A percentile compares a stretch with the other conserved stretches of the same genome.
Evolutionary conservation across 2,113 vertebrate genomes (phyloP).

Genomic region (Brachirus orientalis): DNA sequence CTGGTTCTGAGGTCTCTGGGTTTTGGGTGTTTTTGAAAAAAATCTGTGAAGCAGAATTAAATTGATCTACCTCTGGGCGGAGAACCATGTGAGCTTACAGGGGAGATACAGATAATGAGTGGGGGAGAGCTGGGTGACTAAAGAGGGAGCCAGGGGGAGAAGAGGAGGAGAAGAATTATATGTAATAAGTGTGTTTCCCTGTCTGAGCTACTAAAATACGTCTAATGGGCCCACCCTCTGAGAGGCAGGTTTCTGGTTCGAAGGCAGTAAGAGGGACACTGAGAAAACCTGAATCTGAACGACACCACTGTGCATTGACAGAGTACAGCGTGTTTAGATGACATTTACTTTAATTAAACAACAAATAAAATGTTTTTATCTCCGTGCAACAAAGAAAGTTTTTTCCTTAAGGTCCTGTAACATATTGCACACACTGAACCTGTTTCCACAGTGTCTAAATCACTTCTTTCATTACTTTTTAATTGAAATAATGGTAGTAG

Average conservation of each 20-base stretch:
- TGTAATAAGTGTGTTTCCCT: slow-evolving; percentile 73
- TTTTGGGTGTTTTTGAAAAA: slow-evolving; percentile 83
- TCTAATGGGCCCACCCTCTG: slow-evolving; percentile 74
- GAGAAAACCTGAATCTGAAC: slow-evolving; percentile 29
- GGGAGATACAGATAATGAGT: slow-evolving; percentile 40
- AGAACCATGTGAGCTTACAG: slow-evolving; percentile 55
- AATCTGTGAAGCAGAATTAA: slow-evolving; percentile 87
- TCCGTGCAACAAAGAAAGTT: too few species aligned
- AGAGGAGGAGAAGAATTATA: slow-evolving; percentile 67
- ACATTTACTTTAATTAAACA: neutral
- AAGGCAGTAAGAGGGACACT: slow-evolving; percentile 33
- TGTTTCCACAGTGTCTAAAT: neutral
- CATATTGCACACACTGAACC: neutral
- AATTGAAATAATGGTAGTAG: slow-evolving; percentile 12
- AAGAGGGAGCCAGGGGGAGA: slow-evolving; percentile 24
- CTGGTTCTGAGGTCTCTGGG: slow-evolving; percentile 78
- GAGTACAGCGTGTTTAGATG: slow-evolving; percentile 11
- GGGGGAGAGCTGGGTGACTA: slow-evolving; percentile 19
- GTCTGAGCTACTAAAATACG: slow-evolving; percentile 77
- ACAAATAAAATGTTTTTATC: neutral
- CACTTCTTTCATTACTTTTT: slow-evolving; percentile 5
- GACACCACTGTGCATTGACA: too few species aligned
- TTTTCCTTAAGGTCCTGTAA: too few species aligned
- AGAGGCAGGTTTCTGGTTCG: slow-evolving; percentile 46
- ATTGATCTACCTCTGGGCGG: slow-evolving; percentile 82